Evolutionary conservation across 1,140 invertebrate species (phyloP).

Genomic region (Pomacea maculata): DNA sequence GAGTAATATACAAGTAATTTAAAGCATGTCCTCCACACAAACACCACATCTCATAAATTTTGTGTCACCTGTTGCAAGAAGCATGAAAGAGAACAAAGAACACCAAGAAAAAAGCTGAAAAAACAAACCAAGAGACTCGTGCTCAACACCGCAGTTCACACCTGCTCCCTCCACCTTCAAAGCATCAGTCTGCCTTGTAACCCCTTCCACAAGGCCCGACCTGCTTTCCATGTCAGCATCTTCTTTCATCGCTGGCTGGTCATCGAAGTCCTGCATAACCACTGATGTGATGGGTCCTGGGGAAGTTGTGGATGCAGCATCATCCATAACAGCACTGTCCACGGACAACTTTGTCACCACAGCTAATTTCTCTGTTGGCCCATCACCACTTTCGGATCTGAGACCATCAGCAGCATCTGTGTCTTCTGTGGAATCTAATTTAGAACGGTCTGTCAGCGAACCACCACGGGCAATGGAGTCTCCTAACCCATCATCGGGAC

Average conservation of each 20-base stretch:
- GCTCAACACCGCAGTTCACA: constrained; percentile 32
- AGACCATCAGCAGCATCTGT: constrained; percentile 51
- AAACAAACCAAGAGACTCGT: constrained; percentile 31
- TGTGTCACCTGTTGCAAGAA: background rate
- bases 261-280: constrained; percentile 2
- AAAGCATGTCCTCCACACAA: background rate
- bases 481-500: constrained; percentile 61
- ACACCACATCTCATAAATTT: background rate
- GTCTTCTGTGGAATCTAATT: constrained; percentile 53
- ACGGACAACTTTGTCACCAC: constrained; percentile 67
- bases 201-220: constrained; percentile 25
- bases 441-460: constrained; percentile 48
- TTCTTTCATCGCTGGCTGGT: constrained; percentile 26
- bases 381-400: constrained; percentile 42
- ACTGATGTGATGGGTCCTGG: constrained; percentile 6
- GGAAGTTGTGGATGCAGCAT: constrained; percentile 24
- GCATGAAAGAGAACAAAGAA: background rate
- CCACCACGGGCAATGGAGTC: constrained; percentile 56
- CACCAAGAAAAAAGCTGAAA: constrained; percentile 18
- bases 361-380: constrained; percentile 56
- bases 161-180: constrained; percentile 30
- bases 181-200: constrained; percentile 15
- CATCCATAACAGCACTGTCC: constrained; percentile 64
- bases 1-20: background rate
- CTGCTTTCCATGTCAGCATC: constrained; percentile 30